Evolutionary conservation across 2,888 invertebrate genomes (phyloP).

Genomic region (Lasioglossum figueresi): DNA sequence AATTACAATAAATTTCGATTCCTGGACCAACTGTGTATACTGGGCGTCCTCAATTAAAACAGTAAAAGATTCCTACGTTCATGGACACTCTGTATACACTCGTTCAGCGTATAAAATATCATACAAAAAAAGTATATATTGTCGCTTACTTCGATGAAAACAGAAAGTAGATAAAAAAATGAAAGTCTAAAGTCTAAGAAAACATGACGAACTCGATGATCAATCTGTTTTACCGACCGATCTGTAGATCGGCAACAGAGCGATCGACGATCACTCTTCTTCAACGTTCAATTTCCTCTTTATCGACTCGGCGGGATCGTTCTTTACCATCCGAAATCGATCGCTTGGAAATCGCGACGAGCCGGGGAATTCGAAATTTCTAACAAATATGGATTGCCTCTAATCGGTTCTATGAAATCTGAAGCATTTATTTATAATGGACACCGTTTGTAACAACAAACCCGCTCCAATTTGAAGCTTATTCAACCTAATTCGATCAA

Average conservation of each 20-base stretch:
- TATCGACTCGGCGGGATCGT: slow-evolving; percentile 9
- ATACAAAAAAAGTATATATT: background rate
- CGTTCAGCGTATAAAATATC: background rate
- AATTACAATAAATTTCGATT: background rate
- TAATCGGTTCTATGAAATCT: background rate
- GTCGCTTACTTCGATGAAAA: background rate
- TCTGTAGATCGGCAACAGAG: background rate
- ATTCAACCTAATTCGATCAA: background rate
- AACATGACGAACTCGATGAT: background rate
- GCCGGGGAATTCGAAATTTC: background rate
- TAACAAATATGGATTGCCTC: background rate
- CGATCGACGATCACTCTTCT: background rate
- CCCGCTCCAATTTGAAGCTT: background rate
- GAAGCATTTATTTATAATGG: background rate
- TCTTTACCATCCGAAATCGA: background rate
- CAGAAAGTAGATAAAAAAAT: background rate
- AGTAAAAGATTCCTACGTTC: background rate
- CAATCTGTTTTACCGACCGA: slow-evolving; percentile 6
- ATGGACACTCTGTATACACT: background rate
- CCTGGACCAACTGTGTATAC: background rate
- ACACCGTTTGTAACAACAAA: background rate
- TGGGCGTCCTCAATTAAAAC: background rate
- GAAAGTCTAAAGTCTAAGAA: background rate
- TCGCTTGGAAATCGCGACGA: no score
- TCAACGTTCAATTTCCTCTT: slow-evolving; percentile 7